Evolutionary conservation across 2,888 invertebrate species (phyloP).

Genomic region (Periphyllus acericola): DNA sequence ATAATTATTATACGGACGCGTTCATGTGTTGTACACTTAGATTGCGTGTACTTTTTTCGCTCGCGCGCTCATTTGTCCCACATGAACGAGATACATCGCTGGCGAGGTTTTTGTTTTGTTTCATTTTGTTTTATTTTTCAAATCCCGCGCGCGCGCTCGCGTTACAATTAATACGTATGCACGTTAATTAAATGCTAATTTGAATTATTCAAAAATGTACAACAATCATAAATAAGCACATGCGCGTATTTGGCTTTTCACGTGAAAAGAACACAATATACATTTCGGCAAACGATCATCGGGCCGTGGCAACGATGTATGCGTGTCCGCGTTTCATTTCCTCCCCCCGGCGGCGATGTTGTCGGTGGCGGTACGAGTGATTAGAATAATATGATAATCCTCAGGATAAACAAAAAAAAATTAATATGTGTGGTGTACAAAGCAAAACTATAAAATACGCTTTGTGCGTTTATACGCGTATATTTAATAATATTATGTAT

Average conservation of each 20-base stretch:
- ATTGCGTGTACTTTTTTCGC: not conserved
- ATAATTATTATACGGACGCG: too few relatives aligned
- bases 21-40: not conserved
- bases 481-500: too few relatives aligned
- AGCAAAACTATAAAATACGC: too few relatives aligned
- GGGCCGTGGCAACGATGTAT: conserved; percentile 9
- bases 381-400: conserved; percentile 10
- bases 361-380: not conserved
- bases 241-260: not conserved
- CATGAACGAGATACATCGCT: not conserved
- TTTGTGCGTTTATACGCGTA: not conserved
- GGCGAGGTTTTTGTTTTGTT: not conserved
- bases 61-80: not conserved
- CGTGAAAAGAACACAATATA: conserved; percentile 11
- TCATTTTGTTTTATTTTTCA: conserved; percentile 18
- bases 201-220: not conserved
- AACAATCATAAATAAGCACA: conserved; percentile 6
- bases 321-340: conserved; percentile 22
- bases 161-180: not conserved
- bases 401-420: not conserved
- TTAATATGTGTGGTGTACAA: too few relatives aligned
- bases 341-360: not conserved
- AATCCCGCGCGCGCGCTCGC: not conserved
- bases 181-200: conserved; percentile 50
- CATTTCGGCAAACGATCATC: not conserved